Base-by-base conservation (phyloP, 2,797 vertebrate genomes). In the Melanotaenia boesemani region DNA sequence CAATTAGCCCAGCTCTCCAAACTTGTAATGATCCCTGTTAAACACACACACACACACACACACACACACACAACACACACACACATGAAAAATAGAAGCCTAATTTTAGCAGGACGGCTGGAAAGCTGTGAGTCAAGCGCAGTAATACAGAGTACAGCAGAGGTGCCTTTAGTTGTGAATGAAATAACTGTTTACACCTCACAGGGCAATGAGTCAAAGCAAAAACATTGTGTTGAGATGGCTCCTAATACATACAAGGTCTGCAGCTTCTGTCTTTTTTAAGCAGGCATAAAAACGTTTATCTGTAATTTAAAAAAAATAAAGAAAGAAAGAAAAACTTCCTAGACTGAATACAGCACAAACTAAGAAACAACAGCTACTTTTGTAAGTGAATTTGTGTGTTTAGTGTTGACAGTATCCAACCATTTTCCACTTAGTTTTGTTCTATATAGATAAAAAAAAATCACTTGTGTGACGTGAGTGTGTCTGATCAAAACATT, bases 1-100 rank as follows among this genome's bases (percentile, higher is more conserved):
- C 89, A 92, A 91, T 93, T 92, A 93, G 75, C 73, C 70, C 67
- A 74, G 74, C 85, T 82, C 84, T 89, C 74, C 76, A 11, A 11
- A 74, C 72, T 81, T 73, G 63, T 89, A 90, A 91, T 82, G 86
- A 84, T 83, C 77, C 55, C 60, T 6, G 60, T 76, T 86, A 86
- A n/a, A 48, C 39, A 41, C 39, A 15, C 3, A 39, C 11, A 39
- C 37, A 11, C 58, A 18, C 44, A 12, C 58, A 74, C 60, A 76
- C 50, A 61, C n/a, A n/a, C n/a, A n/a, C n/a, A n/a, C n/a, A n/a
- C n/a, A n/a, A n/a, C n/a, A n/a, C 55, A 70, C 4, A 55, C 46
- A 77, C 74, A 56, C 44, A 71, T 73, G 67, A 74, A 66, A 86
- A 82, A 82, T 18, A 64, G 71, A 41, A 37, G 56, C 39, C 77